Evolutionary conservation across 2,888 invertebrate species (phyloP), one percentile per base, ranked within the genome.

Genomic region (Quadroppia sp.): DNA sequence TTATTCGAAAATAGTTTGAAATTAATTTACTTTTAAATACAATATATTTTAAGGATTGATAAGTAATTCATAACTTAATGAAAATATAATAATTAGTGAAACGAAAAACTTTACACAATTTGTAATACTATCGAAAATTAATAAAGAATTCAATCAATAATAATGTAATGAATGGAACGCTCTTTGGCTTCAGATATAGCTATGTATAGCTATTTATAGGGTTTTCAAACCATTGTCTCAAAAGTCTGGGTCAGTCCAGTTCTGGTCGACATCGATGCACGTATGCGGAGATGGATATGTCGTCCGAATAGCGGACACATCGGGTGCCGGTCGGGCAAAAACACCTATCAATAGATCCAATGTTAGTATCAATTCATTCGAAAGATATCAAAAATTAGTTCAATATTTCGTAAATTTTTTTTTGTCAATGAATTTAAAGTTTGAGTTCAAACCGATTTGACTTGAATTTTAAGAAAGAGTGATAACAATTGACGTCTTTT

Each of bases 201-300:
- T 25, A 9, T 20, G 6, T 13, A 45, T 45, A 45, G 45, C 17
- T 20, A 7, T n/a, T 50, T 20, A 53, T 17, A n/a, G n/a, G 20
- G 6, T 50, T 20, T n/a, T n/a, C 2, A 20, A 50, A 50, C 50
- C 17, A 20, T 36, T 36, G 4, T 36, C 36, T 9, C 36, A 28
- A 30, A n/a, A 71, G 13, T 59, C 50, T 40, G 23, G 20, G 23
- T 73, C 25, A 32, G 36, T 71, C 48, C 23, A 73, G 20, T 45
- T 61, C 72, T 13, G 73, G 53, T 36, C 78, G 83, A 81, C 88
- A 88, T 67, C 85, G 83, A 80, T 87, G 87, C 0, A 87, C 86
- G 79, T 85, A 88, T 1, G 87, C 87, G 69, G 84, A 83, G 36
- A 86, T 85, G 17, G 86, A 86, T 23, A 87, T 80, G 78, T 87